phyloP scores from a whole-genome alignment of 2,888 invertebrate species.

The Epirrhoe tristata region DNA sequence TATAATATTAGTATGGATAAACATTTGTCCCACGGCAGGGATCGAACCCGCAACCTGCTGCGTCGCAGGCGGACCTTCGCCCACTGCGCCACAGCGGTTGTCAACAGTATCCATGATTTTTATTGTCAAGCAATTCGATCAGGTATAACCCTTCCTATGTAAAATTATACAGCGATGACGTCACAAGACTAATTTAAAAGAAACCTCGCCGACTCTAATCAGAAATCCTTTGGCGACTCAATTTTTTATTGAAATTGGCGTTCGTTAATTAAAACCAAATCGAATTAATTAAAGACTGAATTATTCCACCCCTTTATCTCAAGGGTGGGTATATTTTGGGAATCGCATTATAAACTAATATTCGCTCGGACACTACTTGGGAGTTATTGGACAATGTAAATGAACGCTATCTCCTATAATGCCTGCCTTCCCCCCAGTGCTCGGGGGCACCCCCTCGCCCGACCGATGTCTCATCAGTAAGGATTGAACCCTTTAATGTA shows the following conservation, averaged over 20 bases:
- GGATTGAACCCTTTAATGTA: constrained; percentile 86
- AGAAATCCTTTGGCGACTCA: constrained; percentile 75
- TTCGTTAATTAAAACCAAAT: constrained; percentile 81
- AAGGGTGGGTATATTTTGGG: constrained; percentile 40
- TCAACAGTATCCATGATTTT: too few species aligned
- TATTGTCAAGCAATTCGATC: background rate
- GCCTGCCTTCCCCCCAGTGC: constrained; percentile 81
- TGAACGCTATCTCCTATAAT: constrained; percentile 86
- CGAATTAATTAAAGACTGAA: constrained; percentile 76
- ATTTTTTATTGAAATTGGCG: constrained; percentile 78
- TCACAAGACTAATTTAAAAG: constrained; percentile 43
- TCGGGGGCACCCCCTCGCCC: constrained; percentile 70
- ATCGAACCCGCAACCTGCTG: too few species aligned
- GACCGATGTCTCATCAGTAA: constrained; percentile 84
- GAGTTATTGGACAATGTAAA: constrained; percentile 86
- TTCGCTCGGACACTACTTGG: constrained; percentile 84
- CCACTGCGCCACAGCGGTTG: too few species aligned
- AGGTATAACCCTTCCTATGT: background rate
- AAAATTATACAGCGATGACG: constrained; percentile 16
- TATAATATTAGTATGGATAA: too few species aligned
- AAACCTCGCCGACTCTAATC: constrained; percentile 61
- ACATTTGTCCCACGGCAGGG: too few species aligned
- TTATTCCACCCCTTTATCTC: constrained; percentile 64
- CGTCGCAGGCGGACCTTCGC: too few species aligned
- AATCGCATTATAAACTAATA: constrained; percentile 80